phyloP scores from a whole-genome alignment of 2,797 vertebrate genomes.

The Synanceia verrucosa region DNA sequence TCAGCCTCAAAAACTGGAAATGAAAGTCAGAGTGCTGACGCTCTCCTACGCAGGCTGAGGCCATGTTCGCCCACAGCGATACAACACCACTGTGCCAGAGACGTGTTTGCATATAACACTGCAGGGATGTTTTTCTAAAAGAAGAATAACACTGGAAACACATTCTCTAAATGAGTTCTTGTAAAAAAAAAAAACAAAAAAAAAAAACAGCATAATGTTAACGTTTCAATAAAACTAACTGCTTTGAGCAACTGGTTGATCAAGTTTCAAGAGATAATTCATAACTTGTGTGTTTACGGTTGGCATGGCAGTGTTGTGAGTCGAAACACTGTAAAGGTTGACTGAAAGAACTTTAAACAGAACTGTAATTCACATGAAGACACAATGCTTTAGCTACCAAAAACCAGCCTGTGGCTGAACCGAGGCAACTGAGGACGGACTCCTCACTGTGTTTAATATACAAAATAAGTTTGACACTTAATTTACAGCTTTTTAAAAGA shows the following conservation, averaged over 20 bases:
- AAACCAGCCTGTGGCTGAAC: conserved; percentile 19
- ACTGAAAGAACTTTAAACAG: conserved; percentile 32
- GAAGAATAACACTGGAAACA: not conserved
- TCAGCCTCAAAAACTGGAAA: not conserved
- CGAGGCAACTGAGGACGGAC: not conserved
- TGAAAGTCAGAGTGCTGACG: not conserved
- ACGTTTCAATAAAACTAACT: not conserved
- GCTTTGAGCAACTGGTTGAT: not conserved
- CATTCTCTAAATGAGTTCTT: not conserved
- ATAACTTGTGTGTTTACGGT: conserved; percentile 24
- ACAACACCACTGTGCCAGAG: not conserved
- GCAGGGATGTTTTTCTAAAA: not conserved
- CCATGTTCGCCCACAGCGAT: not conserved
- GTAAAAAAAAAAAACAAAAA: not conserved
- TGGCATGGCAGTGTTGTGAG: conserved; percentile 38
- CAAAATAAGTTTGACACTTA: not conserved
- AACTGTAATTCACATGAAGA: not conserved
- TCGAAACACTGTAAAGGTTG: conserved; percentile 45
- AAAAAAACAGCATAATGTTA: too few species aligned
- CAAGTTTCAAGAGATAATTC: not conserved
- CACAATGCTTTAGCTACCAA: not conserved
- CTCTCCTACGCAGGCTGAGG: not conserved
- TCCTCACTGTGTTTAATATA: not conserved
- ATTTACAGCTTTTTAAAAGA: not conserved
- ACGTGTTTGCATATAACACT: not conserved